phyloP scores from a whole-genome alignment of 1,140 invertebrate genomes.

The Drosophila micromelanica region DNA sequence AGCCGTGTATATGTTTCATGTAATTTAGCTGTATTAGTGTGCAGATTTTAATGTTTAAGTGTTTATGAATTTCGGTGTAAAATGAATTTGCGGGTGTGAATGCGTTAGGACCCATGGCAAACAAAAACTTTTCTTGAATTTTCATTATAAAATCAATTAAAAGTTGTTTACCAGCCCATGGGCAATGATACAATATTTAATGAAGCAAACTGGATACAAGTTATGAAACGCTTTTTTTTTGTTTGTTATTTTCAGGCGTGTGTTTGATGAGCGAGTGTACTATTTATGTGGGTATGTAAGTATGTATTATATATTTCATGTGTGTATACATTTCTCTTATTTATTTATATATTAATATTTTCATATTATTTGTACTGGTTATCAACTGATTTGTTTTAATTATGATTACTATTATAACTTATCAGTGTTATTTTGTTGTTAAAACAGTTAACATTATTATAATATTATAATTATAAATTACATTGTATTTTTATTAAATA shows the following conservation, averaged over 20 bases:
- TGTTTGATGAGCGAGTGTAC: neutral
- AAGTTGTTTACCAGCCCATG: neutral
- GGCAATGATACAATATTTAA: constrained; percentile 13
- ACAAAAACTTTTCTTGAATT: constrained; percentile 19
- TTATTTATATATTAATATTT: constrained; percentile 74
- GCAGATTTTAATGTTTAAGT: constrained; percentile 8
- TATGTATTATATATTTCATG: constrained; percentile 44
- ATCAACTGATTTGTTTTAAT: constrained; percentile 69
- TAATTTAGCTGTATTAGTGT: constrained; percentile 12
- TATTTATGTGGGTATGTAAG: constrained; percentile 41
- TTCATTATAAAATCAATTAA: constrained; percentile 11
- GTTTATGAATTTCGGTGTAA: constrained; percentile 12
- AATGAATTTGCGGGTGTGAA: constrained; percentile 27
- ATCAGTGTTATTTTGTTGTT: constrained; percentile 71
- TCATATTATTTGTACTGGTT: constrained; percentile 65
- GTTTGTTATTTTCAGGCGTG: neutral
- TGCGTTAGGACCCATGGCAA: constrained; percentile 21
- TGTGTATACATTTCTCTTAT: constrained; percentile 62
- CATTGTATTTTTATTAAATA: constrained; percentile 65
- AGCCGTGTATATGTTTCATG: constrained; percentile 52
- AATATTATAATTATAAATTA: constrained; percentile 59
- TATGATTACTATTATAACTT: constrained; percentile 71
- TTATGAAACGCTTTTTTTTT: constrained; percentile 27
- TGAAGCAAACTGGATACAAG: constrained; percentile 28
- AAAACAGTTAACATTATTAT: constrained; percentile 45